phyloP scores from a whole-genome alignment of 64 coral and sea anemone species.

The Acropora yongei region DNA sequence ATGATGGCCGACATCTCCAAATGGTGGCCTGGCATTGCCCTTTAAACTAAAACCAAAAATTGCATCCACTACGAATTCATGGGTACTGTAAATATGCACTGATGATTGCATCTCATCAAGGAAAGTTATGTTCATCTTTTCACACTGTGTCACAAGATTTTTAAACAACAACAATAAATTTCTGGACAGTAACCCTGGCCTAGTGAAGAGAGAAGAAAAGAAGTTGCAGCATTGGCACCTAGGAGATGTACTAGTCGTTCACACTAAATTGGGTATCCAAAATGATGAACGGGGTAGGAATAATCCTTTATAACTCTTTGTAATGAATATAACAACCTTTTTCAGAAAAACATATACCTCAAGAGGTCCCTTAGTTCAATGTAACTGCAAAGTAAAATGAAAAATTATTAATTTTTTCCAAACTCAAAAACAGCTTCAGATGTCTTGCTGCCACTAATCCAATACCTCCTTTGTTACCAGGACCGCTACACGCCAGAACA shows the following conservation, averaged over 20 bases:
- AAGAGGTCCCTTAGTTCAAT: too few species aligned
- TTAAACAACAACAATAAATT: constrained; percentile 92
- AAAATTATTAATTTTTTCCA: too few species aligned
- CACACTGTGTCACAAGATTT: constrained; percentile 91
- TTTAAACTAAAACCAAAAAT: constrained; percentile 98
- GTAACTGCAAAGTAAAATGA: too few species aligned
- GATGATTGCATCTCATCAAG: constrained; percentile 55
- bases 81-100: constrained; percentile 61
- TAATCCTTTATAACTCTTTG: too few species aligned
- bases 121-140: constrained; percentile 91
- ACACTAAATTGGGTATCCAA: too few species aligned
- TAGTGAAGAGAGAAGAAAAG: neutral
- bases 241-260: too few species aligned
- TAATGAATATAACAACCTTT: too few species aligned
- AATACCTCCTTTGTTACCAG: constrained; percentile 97
- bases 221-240: neutral
- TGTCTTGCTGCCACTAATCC: constrained; percentile 97
- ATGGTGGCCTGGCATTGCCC: constrained; percentile 85
- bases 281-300: too few species aligned
- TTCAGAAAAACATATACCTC: too few species aligned
- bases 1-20: too few species aligned
- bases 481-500: constrained; percentile 86
- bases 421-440: constrained; percentile 97
- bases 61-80: constrained; percentile 83
- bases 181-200: constrained; percentile 80